Evolutionary conservation across 2,113 vertebrate species (phyloP).

Genomic region (Noctilio leporinus): DNA sequence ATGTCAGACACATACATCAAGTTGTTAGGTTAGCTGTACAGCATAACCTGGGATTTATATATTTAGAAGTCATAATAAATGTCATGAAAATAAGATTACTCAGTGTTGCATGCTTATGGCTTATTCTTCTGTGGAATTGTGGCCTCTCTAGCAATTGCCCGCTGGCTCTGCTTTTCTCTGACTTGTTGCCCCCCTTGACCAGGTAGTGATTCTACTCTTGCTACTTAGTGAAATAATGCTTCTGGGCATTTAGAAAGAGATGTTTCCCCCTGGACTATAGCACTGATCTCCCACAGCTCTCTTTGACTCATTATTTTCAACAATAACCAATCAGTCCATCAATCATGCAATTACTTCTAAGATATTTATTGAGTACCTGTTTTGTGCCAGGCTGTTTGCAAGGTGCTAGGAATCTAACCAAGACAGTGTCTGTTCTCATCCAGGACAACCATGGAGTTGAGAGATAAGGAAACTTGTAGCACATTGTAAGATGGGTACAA

Average conservation of each 20-base stretch:
- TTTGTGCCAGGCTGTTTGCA: not conserved
- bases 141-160: not conserved
- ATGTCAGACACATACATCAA: conserved; percentile 72
- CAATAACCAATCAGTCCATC: not conserved
- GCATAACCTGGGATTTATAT: conserved; percentile 72
- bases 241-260: not conserved
- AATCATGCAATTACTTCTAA: not conserved
- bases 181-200: not conserved
- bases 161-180: not conserved
- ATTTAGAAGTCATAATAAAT: conserved; percentile 74
- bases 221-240: not conserved
- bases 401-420: not conserved
- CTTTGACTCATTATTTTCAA: not conserved
- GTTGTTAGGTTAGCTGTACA: conserved; percentile 72
- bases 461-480: not conserved
- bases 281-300: not conserved
- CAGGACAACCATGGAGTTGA: not conserved
- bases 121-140: not conserved
- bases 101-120: conserved; percentile 55
- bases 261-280: not conserved
- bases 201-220: not conserved
- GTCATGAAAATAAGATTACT: conserved; percentile 67
- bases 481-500: not conserved
- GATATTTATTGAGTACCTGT: not conserved
- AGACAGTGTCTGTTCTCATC: not conserved